Percentiles rank a stretch among this genome's conserved stretches.
phyloP scores from a whole-genome alignment of 2,113 vertebrate genomes.

The Python bivittatus region DNA sequence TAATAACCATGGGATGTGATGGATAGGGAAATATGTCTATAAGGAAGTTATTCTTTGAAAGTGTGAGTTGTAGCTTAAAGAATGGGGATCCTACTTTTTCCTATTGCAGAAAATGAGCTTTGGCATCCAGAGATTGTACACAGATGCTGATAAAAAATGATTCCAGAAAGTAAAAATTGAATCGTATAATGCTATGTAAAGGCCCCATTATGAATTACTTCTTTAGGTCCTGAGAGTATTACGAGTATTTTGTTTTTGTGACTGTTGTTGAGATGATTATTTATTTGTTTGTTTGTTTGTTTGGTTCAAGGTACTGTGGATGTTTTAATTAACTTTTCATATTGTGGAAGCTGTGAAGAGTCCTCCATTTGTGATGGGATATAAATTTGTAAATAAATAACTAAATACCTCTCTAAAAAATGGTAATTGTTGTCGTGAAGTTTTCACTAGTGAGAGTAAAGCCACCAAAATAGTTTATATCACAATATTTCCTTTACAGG shows the following conservation, averaged over 20 bases:
- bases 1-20: not conserved
- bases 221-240: not conserved
- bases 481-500: not conserved
- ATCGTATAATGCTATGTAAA: not conserved
- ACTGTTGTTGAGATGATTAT: not conserved
- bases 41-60: not conserved
- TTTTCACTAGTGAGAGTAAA: not conserved
- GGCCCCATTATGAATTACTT: not conserved
- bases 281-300: no score
- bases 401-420: not conserved
- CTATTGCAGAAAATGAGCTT: not conserved
- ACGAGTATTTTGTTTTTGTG: not conserved
- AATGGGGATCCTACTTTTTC: not conserved
- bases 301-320: not conserved
- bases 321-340: not conserved
- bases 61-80: not conserved
- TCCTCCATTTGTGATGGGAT: not conserved
- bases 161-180: not conserved
- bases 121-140: not conserved
- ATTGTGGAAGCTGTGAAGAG: not conserved
- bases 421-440: not conserved
- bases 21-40: not conserved
- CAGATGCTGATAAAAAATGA: not conserved
- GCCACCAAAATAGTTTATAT: not conserved
- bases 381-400: not conserved